Percentiles rank a stretch among this genome's conserved stretches.
Evolutionary conservation across 1,140 invertebrate genomes (phyloP).

Genomic region (Platorchestia sp.): DNA sequence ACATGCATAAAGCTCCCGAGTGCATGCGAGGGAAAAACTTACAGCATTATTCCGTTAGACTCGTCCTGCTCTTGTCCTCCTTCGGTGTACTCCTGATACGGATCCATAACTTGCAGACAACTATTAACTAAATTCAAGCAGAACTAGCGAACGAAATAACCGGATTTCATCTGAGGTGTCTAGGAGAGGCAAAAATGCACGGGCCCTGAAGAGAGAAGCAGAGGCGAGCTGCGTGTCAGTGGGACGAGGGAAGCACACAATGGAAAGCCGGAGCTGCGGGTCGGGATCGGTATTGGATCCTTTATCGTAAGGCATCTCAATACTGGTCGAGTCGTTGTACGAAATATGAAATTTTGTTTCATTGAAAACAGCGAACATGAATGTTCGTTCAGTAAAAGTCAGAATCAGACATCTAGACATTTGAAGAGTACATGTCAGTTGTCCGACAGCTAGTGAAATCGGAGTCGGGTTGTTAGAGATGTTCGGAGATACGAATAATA

Average conservation of each 20-base stretch:
- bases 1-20: background rate
- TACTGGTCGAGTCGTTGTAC: background rate
- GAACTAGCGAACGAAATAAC: background rate
- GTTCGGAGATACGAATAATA: background rate
- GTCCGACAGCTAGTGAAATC: background rate
- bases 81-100: slow-evolving; percentile 35
- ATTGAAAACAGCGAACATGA: background rate
- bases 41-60: slow-evolving; percentile 53
- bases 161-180: slow-evolving; percentile 16
- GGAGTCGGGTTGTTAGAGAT: background rate
- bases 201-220: background rate
- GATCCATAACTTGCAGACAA: slow-evolving; percentile 27
- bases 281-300: background rate
- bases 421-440: background rate
- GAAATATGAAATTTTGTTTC: background rate
- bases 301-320: background rate
- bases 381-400: background rate
- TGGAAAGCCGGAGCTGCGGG: background rate
- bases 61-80: slow-evolving; percentile 1
- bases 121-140: slow-evolving; percentile 20
- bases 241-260: background rate
- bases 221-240: background rate
- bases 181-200: background rate
- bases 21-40: background rate
- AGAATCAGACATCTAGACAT: too few species aligned